Conservation (phyloP, 2,888 invertebrate species). For the Sarcophaga variegata region DNA sequence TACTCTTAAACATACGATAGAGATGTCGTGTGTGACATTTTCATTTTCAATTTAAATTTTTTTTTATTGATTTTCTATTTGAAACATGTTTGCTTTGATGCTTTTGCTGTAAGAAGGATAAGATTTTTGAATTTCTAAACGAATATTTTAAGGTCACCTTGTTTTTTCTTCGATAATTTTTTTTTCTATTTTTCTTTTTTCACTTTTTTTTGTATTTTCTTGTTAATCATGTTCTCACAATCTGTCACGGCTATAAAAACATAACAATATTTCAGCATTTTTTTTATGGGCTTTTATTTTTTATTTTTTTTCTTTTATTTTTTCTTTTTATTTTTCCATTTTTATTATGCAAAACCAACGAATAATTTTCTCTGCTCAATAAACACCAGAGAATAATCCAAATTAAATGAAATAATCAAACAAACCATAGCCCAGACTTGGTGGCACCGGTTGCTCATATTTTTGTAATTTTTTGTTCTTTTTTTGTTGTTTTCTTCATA, state of each 20-base stretch:
- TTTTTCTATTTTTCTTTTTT: not conserved
- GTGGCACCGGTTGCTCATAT: constrained; percentile 1
- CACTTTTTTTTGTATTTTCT: not conserved
- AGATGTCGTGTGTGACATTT: too few species aligned
- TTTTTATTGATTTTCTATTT: too few species aligned
- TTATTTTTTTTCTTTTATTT: not conserved
- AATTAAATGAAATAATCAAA: constrained; percentile 8
- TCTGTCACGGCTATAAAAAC: constrained; percentile 47
- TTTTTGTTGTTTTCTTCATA: not conserved
- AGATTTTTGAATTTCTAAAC: too few species aligned
- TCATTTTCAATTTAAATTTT: too few species aligned
- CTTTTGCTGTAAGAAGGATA: too few species aligned
- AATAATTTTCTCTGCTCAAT: constrained; percentile 5
- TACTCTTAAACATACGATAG: too few species aligned
- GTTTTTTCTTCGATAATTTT: not conserved
- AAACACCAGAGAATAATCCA: constrained; percentile 8
- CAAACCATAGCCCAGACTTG: constrained; percentile 30
- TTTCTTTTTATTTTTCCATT: not conserved
- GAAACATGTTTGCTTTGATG: too few species aligned
- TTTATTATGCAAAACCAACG: constrained; percentile 3
- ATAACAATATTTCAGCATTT: too few species aligned
- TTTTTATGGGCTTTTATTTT: not conserved
- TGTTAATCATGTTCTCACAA: constrained; percentile 41
- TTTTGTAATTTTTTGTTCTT: too few species aligned
- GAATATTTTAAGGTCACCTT: not conserved